Evolutionary conservation across 37 sponge, comb jelly and placozoan genomes (phyloP).

Genomic region (Crambe crambe): DNA sequence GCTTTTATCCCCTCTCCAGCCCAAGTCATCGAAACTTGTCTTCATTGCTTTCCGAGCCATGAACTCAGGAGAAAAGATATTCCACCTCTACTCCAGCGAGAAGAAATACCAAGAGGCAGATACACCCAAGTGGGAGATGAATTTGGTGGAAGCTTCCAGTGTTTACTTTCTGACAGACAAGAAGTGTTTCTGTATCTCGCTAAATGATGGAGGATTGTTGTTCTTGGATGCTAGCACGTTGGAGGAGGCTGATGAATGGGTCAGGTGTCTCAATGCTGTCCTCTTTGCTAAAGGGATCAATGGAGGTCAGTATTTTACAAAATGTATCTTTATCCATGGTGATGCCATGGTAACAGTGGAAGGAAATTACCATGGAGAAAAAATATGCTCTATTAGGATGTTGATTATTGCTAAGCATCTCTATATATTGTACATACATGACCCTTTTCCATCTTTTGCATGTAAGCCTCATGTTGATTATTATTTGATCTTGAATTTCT

Average conservation of each 20-base stretch:
- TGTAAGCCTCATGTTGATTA: too few relatives aligned
- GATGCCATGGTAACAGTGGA: too few relatives aligned
- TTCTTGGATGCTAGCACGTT: conserved; percentile 31
- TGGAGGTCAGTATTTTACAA: conserved; percentile 26
- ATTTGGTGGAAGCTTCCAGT: neutral
- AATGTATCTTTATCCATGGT: conserved; percentile 22
- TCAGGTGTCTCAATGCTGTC: conserved; percentile 61
- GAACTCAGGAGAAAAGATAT: conserved; percentile 6
- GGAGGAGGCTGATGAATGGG: conserved; percentile 43
- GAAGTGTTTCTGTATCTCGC: conserved; percentile 12
- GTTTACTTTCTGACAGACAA: conserved; percentile 21
- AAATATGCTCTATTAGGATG: too few relatives aligned
- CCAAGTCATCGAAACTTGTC: conserved; percentile 44
- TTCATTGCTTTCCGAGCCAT: conserved; percentile 51
- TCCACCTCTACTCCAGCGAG: conserved; percentile 41
- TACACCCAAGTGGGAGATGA: conserved; percentile 29
- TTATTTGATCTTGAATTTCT: too few relatives aligned
- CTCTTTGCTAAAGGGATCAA: conserved; percentile 41
- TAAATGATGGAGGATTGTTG: conserved; percentile 21
- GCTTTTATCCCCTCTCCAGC: conserved; percentile 28
- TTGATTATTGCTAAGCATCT: too few relatives aligned
- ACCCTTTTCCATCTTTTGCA: too few relatives aligned
- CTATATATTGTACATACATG: too few relatives aligned
- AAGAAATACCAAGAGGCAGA: conserved; percentile 27
- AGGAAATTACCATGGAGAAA: too few relatives aligned